These are phyloP conservation scores for Etheostoma perlongum DNA, from an alignment of 2,797 vertebrate genomes.

Conservation along the genomic window DNA sequence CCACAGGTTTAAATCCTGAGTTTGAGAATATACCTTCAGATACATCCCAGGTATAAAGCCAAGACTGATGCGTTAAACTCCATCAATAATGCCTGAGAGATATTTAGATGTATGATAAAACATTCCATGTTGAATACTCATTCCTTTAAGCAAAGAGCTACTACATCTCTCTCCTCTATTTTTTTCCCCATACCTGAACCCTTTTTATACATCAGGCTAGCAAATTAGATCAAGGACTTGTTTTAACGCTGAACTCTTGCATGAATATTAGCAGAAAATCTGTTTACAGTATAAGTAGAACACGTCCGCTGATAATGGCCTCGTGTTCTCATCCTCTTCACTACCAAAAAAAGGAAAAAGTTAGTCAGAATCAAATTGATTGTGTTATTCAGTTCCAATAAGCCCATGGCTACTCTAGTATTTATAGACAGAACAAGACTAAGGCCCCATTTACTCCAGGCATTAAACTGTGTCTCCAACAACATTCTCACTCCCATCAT, in stretches of 20 bases:
- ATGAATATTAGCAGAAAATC: neutral
- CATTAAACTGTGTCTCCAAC: too few relatives aligned
- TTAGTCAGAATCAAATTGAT: neutral
- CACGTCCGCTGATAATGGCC: constrained; percentile 6
- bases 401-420: too few relatives aligned
- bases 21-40: constrained; percentile 12
- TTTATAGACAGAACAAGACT: neutral
- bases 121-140: neutral
- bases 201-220: neutral
- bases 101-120: neutral
- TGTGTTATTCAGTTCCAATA: neutral
- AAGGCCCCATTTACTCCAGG: too few relatives aligned
- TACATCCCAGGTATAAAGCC: neutral
- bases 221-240: neutral
- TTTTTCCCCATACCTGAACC: neutral
- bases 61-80: neutral
- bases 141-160: neutral
- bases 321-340: neutral
- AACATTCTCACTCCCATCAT: too few relatives aligned
- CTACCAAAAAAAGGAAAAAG: neutral
- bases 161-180: neutral
- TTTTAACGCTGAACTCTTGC: too few relatives aligned
- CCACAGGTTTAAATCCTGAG: constrained; percentile 1
- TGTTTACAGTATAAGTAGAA: neutral
- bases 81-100: neutral